Evolutionary conservation across 1,140 invertebrate genomes (phyloP), one percentile per base, ranked within the genome.

Genomic region (Mizuhopecten yessoensis): DNA sequence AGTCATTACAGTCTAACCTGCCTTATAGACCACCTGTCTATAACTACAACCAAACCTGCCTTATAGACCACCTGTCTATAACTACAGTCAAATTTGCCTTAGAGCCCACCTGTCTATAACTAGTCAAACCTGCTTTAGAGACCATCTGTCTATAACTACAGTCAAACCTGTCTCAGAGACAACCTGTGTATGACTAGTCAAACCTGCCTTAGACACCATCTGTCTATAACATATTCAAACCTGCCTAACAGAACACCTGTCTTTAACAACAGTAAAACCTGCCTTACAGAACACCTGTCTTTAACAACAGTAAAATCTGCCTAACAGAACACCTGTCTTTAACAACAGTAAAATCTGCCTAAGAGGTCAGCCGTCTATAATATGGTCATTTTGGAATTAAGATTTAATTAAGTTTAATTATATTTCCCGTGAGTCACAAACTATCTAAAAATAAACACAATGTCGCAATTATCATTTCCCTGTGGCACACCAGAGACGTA

Each of bases 91-190:
- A 75, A 29, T n/a, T n/a, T 29, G n/a, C n/a, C 57, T 75, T 75
- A 75, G 23, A 75, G 57, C n/a, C n/a, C 20, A 75, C 57, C 57
- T 75, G 57, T 75, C 57, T 75, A 29, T 75, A n/a, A 75, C 57
- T n/a, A 75, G 57, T 75, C 57, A 75, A 75, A 29, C 57, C 57
- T 29, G n/a, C 57, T n/a, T 75, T 75, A 75, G 23, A 75, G 57
- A 75, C n/a, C 1, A 75, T n/a, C 57, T 75, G 57, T 75, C 23
- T 75, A n/a, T 75, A 75, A 5, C 57, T 29, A 75, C 57, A 75
- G 57, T 75, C 57, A 75, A 75, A 29, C 57, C 57, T 29, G n/a
- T 11, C 57, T 75, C 29, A 75, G 23, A 75, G 57, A 75, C n/a
- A 0, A 75, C 57, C 57, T 75, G 57, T 75, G 23, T 75, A 29